A percentile compares a stretch with the other conserved stretches of the same genome.
Conservation (phyloP, 2,888 invertebrate species). For the Hypomecis atomaria region DNA sequence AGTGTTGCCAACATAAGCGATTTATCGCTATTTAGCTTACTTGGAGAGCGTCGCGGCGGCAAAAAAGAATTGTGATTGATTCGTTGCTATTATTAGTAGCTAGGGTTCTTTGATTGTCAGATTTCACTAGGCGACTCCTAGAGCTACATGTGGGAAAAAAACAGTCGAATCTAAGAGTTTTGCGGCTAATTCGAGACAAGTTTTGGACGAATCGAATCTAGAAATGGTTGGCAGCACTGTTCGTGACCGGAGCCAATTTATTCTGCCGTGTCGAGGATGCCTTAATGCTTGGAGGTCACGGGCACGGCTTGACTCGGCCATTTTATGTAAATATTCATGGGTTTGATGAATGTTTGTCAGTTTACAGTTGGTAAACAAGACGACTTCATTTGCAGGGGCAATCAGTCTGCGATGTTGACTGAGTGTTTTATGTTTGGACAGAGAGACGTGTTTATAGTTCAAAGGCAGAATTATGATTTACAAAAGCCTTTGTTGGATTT, state of each 20-base stretch:
- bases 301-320: slow-evolving; percentile 6
- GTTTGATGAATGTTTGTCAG: slow-evolving; percentile 24
- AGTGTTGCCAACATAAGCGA: too few species aligned
- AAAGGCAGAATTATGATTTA: slow-evolving; percentile 1
- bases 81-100: too few species aligned
- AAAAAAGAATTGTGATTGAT: too few species aligned
- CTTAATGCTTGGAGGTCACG: slow-evolving; percentile 18
- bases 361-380: slow-evolving; percentile 20
- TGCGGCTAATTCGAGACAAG: too few species aligned
- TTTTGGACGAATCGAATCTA: too few species aligned
- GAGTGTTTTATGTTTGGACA: slow-evolving; percentile 21
- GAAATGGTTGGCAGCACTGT: too few species aligned
- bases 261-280: slow-evolving; percentile 2
- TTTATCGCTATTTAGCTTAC: too few species aligned
- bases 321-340: slow-evolving; percentile 24
- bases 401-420: slow-evolving; percentile 23
- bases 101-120: too few species aligned
- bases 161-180: too few species aligned
- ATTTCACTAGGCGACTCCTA: too few species aligned
- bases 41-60: too few species aligned
- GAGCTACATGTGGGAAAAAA: too few species aligned
- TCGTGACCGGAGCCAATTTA: slow-evolving; percentile 18
- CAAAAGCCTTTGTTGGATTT: not conserved
- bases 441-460: slow-evolving; percentile 12
- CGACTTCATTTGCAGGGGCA: slow-evolving; percentile 24